These are phyloP conservation scores for Syngnathus rostellatus DNA, from an alignment of 2,797 vertebrate genomes.

Conservation along the genomic window DNA sequence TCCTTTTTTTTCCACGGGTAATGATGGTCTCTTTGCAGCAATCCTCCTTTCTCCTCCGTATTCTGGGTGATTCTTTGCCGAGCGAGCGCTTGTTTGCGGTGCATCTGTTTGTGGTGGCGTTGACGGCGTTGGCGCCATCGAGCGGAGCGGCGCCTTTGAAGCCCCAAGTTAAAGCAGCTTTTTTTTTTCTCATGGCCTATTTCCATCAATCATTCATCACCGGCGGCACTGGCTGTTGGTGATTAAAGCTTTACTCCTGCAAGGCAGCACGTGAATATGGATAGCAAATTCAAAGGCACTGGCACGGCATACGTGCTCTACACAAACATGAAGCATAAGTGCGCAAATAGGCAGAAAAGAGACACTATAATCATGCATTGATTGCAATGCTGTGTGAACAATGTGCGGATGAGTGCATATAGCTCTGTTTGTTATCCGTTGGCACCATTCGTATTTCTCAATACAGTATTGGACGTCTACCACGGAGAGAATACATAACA, in stretches of 20 bases:
- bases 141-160: conserved; percentile 67
- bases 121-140: conserved; percentile 53
- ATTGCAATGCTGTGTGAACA: conserved; percentile 16
- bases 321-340: conserved; percentile 24
- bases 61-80: conserved; percentile 20
- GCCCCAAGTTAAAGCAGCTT: conserved; percentile 56
- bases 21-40: conserved; percentile 46
- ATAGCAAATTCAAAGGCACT: conserved; percentile 72
- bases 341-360: conserved; percentile 13
- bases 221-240: conserved; percentile 67
- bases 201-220: conserved; percentile 80
- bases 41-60: conserved; percentile 33
- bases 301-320: conserved; percentile 27
- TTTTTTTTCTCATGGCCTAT: conserved; percentile 59
- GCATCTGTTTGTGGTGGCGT: conserved; percentile 46
- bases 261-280: conserved; percentile 66
- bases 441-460: conserved; percentile 32
- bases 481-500: not conserved
- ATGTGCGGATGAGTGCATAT: conserved; percentile 11
- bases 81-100: conserved; percentile 27
- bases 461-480: conserved; percentile 10
- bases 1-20: conserved; percentile 50
- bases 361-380: conserved; percentile 2
- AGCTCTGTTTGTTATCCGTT: conserved; percentile 22
- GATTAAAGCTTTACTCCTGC: conserved; percentile 71